These are phyloP conservation scores for Actinostola sp. DNA, from an alignment of 92 coral and sea anemone genomes.

Conservation along the genomic window DNA sequence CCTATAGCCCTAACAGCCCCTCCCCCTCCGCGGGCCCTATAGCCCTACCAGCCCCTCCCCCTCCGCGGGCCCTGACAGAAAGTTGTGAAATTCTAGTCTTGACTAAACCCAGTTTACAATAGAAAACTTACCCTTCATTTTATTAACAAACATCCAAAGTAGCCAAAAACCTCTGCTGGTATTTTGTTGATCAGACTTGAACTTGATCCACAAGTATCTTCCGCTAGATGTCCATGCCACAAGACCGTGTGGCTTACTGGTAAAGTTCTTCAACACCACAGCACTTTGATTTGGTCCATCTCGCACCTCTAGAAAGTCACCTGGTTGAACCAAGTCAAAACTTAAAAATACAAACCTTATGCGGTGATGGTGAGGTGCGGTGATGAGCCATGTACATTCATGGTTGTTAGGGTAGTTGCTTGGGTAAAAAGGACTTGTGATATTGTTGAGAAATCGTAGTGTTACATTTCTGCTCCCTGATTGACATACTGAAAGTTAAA, in stretches of 20 bases:
- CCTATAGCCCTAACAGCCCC: too few relatives aligned
- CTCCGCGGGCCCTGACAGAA: too few relatives aligned
- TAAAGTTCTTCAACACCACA: constrained; percentile 6
- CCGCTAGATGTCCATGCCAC: neutral
- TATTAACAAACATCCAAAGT: neutral
- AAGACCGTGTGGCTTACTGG: neutral
- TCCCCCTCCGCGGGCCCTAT: too few relatives aligned
- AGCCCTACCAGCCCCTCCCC: too few relatives aligned
- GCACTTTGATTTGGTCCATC: constrained; percentile 25
- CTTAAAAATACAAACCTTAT: constrained; percentile 3
- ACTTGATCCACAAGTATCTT: constrained; percentile 1
- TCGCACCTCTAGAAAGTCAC: constrained; percentile 27
- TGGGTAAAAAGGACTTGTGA: constrained; percentile 33
- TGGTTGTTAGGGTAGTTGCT: constrained; percentile 5
- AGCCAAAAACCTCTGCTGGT: constrained; percentile 3
- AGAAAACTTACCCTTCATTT: neutral
- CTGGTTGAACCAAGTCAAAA: constrained; percentile 31
- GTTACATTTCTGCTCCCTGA: too few relatives aligned
- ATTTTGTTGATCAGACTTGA: constrained; percentile 1
- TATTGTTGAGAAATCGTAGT: too few relatives aligned
- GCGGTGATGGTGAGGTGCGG: constrained; percentile 5
- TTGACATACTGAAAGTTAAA: too few relatives aligned
- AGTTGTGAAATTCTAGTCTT: too few relatives aligned
- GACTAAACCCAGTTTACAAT: too few relatives aligned
- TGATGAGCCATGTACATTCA: constrained; percentile 30